Percentiles rank a stretch among this genome's conserved stretches.
These are phyloP conservation scores for Trinectes maculatus DNA, from an alignment of 2,113 vertebrate genomes.

Conservation along the genomic window DNA sequence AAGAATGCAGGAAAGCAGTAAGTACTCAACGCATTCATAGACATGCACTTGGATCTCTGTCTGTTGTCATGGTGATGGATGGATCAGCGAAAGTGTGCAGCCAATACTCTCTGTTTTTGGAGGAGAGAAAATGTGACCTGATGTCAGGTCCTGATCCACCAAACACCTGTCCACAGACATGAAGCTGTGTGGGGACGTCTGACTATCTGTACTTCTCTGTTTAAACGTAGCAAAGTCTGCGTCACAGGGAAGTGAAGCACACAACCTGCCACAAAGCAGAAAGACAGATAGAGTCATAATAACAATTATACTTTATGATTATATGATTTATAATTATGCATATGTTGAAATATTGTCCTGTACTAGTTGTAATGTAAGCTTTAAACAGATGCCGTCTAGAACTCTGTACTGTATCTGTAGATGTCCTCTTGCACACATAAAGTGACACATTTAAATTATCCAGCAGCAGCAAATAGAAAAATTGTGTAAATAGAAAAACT, in stretches of 20 bases:
- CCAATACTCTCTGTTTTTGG: conserved; percentile 25
- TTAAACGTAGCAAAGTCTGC: neutral
- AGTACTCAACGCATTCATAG: conserved; percentile 78
- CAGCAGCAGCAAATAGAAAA: conserved; percentile 10
- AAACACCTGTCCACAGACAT: conserved; percentile 20
- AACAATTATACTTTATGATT: too few relatives aligned
- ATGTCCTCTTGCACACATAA: neutral
- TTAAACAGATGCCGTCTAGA: too few relatives aligned
- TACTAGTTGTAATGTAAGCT: too few relatives aligned
- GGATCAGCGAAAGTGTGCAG: conserved; percentile 24
- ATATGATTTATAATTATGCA: too few relatives aligned
- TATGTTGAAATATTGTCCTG: too few relatives aligned
- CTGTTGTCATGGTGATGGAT: conserved; percentile 69
- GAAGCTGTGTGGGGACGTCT: neutral
- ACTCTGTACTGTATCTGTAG: too few relatives aligned
- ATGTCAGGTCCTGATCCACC: conserved; percentile 41
- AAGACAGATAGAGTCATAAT: neutral
- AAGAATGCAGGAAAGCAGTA: conserved; percentile 99
- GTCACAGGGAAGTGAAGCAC: too few relatives aligned
- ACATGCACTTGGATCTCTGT: conserved; percentile 32
- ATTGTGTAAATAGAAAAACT: conserved; percentile 14
- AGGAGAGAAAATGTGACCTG: conserved; percentile 58
- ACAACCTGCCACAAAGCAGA: neutral
- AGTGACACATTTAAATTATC: conserved; percentile 2
- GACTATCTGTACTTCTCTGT: conserved; percentile 12